These are phyloP conservation scores for Heliothis subflexa DNA, from an alignment of 1,140 invertebrate genomes.

Conservation along the genomic window DNA sequence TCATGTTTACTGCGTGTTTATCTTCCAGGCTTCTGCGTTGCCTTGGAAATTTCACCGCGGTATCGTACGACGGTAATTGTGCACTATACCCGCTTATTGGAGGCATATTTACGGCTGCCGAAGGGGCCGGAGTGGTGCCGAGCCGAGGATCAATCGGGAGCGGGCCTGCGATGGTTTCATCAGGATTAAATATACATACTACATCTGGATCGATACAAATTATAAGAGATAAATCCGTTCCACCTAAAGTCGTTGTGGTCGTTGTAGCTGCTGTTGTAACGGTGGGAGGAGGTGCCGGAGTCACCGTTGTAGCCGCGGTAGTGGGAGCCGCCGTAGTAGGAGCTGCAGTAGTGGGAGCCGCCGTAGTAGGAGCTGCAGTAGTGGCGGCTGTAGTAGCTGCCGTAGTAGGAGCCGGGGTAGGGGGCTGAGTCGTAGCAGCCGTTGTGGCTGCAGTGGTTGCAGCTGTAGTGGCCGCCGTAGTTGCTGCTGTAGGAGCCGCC, in stretches of 20 bases:
- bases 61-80: constrained; percentile 65
- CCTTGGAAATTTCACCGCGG: constrained; percentile 73
- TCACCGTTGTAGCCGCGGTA: constrained; percentile 44
- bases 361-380: constrained; percentile 35
- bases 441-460: constrained; percentile 39
- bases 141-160: constrained; percentile 77
- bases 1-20: constrained; percentile 46
- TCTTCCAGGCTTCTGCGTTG: constrained; percentile 61
- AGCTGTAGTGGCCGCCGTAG: constrained; percentile 49
- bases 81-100: constrained; percentile 73
- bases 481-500: constrained; percentile 59
- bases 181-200: constrained; percentile 78
- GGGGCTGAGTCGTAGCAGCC: constrained; percentile 49
- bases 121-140: constrained; percentile 72
- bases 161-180: constrained; percentile 73
- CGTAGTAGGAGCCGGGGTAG: constrained; percentile 62
- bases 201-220: constrained; percentile 75
- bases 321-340: constrained; percentile 45
- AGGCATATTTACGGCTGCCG: constrained; percentile 68
- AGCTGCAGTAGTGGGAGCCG: constrained; percentile 39
- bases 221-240: constrained; percentile 67
- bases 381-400: not conserved
- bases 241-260: constrained; percentile 59
- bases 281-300: constrained; percentile 44
- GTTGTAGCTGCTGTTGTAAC: constrained; percentile 52